phyloP scores from a whole-genome alignment of 1,140 invertebrate species.

The Brachionus manjavacas region DNA sequence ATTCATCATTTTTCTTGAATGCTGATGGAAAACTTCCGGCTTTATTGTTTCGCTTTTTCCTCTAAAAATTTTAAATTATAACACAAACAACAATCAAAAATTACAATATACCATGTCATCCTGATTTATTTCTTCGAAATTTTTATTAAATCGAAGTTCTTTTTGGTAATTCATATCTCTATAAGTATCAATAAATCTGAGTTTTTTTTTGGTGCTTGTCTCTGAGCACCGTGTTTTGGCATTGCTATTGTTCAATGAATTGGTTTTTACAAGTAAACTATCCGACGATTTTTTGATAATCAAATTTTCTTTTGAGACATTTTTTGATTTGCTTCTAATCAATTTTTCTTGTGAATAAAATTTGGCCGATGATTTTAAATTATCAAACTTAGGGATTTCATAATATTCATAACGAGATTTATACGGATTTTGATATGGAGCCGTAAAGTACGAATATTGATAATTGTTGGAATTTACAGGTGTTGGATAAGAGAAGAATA shows the following conservation, averaged over 20 bases:
- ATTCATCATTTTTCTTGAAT: not conserved
- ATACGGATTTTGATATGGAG: not conserved
- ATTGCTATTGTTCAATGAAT: not conserved
- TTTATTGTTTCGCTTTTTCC: not conserved
- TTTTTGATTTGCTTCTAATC: not conserved
- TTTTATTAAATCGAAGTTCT: not conserved
- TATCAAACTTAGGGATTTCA: not conserved
- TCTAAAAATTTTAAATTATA: not conserved
- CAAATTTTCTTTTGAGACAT: not conserved
- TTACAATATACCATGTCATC: not conserved
- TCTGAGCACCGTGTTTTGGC: not conserved
- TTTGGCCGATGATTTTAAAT: not conserved
- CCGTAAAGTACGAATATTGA: not conserved
- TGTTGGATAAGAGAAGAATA: not conserved
- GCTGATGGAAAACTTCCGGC: not conserved
- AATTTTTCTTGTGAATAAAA: not conserved
- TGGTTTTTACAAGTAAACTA: not conserved
- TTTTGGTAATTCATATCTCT: not conserved
- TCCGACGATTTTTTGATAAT: not conserved
- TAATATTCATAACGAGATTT: not conserved
- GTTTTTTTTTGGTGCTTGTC: not conserved
- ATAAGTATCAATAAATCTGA: conserved; percentile 9
- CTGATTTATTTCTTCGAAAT: not conserved
- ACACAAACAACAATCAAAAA: not conserved
- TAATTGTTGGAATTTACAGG: not conserved